Percentiles rank a stretch among this genome's conserved stretches.
Evolutionary conservation across 1,140 invertebrate genomes (phyloP).

Genomic region (Gonioctena quinquepunctata): DNA sequence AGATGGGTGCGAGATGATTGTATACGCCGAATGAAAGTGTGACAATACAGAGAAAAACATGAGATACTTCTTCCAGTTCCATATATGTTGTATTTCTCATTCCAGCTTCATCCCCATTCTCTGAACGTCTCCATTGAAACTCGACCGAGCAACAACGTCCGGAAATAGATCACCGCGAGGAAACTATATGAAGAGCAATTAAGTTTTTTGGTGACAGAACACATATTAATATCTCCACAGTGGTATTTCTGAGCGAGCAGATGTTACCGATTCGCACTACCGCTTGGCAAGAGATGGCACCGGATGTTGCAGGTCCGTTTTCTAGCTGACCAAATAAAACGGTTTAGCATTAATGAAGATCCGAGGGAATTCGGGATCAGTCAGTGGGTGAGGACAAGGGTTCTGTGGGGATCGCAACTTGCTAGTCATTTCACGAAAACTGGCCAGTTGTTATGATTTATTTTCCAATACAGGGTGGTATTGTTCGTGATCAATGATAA

Average conservation of each 20-base stretch:
- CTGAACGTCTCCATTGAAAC: neutral
- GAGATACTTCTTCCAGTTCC: no score
- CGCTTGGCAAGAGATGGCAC: slow-evolving; percentile 7
- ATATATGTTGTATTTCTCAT: neutral
- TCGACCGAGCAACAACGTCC: neutral
- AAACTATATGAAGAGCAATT: neutral
- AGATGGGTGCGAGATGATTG: no score
- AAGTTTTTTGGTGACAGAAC: neutral
- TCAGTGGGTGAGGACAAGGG: no score
- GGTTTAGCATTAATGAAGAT: slow-evolving; percentile 27
- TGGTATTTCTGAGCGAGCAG: neutral
- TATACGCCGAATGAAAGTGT: no score
- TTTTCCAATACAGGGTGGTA: no score
- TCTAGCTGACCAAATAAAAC: slow-evolving; percentile 34
- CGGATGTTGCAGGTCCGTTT: slow-evolving; percentile 29
- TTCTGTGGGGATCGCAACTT: no score
- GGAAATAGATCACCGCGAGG: neutral
- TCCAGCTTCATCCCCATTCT: neutral
- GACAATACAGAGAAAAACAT: no score
- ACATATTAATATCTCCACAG: neutral
- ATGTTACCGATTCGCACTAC: slow-evolving; percentile 2
- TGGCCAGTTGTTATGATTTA: no score
- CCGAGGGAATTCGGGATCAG: no score
- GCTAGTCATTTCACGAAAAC: no score
- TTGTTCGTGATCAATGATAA: no score